Evolutionary conservation across 1,140 invertebrate genomes (phyloP).

Genomic region (Druon quercuslanigerum): DNA sequence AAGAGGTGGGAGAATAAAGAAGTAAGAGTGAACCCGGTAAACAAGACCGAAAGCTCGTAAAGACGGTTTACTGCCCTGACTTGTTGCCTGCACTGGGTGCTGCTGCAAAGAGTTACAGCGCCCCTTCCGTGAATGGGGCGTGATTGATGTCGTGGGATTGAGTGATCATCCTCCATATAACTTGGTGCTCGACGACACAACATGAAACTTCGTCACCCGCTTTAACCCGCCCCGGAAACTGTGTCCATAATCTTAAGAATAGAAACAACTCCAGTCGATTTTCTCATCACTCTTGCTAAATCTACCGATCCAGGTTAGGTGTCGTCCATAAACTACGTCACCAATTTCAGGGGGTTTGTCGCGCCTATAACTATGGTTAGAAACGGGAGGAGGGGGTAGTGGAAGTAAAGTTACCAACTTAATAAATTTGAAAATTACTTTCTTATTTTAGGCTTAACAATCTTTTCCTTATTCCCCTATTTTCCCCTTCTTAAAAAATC

Average conservation of each 20-base stretch:
- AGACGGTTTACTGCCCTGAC: conserved; percentile 65
- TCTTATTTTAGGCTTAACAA: too few relatives aligned
- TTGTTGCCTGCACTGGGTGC: conserved; percentile 42
- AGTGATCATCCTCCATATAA: conserved; percentile 67
- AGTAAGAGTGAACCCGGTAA: conserved; percentile 45
- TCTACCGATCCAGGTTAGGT: too few relatives aligned
- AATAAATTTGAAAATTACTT: too few relatives aligned
- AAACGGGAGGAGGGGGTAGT: too few relatives aligned
- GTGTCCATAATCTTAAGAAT: neutral
- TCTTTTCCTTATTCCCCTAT: too few relatives aligned
- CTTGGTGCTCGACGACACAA: conserved; percentile 51
- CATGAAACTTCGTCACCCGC: conserved; percentile 32
- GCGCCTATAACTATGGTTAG: too few relatives aligned
- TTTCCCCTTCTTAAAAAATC: too few relatives aligned
- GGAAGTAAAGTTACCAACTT: too few relatives aligned
- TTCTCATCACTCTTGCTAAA: neutral
- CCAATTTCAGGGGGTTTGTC: too few relatives aligned
- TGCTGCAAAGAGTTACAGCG: conserved; percentile 54
- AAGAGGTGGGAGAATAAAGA: conserved; percentile 16
- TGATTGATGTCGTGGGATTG: conserved; percentile 71
- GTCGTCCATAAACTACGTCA: too few relatives aligned
- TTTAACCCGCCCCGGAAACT: conserved; percentile 28
- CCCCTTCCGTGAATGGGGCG: conserved; percentile 45
- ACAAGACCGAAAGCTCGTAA: conserved; percentile 68
- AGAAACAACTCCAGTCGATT: neutral